Evolutionary conservation across 2,113 vertebrate species (phyloP).

Genomic region (Nesogale talazaci): DNA sequence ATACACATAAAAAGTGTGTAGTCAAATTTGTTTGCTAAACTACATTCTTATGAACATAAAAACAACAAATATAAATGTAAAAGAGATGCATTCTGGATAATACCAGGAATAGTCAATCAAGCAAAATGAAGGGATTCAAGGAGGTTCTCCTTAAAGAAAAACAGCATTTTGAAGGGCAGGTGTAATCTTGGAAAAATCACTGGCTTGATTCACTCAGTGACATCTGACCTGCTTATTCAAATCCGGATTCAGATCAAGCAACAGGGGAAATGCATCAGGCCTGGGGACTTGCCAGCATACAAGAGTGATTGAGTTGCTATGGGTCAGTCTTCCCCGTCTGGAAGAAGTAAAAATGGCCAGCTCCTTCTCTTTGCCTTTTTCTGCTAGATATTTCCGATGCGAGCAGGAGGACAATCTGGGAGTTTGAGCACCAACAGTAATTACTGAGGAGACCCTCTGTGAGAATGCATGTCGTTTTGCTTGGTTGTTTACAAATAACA

Average conservation of each 20-base stretch:
- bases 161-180: background rate
- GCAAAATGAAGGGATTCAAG: background rate
- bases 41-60: background rate
- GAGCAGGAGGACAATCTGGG: conserved; percentile 60
- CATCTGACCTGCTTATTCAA: background rate
- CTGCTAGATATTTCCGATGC: conserved; percentile 33
- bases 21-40: conserved; percentile 26
- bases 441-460: conserved; percentile 55
- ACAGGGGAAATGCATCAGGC: background rate
- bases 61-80: background rate
- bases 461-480: conserved; percentile 58
- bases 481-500: conserved; percentile 70
- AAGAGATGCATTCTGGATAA: conserved; percentile 14
- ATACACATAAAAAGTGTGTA: too few relatives aligned
- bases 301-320: conserved; percentile 39
- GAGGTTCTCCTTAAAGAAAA: conserved; percentile 32
- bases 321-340: background rate
- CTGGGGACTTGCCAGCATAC: background rate
- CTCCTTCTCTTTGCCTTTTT: conserved; percentile 36
- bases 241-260: background rate
- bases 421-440: conserved; percentile 53
- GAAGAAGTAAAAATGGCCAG: conserved; percentile 43
- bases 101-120: background rate
- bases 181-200: conserved; percentile 36
- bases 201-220: background rate